Conservation (phyloP, 2,888 invertebrate species). For the Diogma glabrata region DNA sequence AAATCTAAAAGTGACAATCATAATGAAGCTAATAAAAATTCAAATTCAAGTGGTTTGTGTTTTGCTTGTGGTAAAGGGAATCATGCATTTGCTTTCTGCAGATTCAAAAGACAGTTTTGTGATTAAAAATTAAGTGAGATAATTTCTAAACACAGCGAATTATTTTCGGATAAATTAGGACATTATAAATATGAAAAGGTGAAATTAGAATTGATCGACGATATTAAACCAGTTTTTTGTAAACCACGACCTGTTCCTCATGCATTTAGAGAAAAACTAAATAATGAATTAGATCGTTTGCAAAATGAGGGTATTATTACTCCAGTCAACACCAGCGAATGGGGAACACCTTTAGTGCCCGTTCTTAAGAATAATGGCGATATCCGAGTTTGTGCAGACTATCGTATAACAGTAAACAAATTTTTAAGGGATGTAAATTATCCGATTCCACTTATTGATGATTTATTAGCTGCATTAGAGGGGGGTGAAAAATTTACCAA, state of each 20-base stretch:
- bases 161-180: no score
- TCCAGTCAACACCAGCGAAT: not conserved
- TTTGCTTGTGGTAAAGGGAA: not conserved
- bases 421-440: not conserved
- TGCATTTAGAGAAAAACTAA: not conserved
- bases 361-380: not conserved
- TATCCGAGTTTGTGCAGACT: not conserved
- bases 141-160: no score
- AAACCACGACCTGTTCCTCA: not conserved
- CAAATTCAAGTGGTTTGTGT: not conserved
- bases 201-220: not conserved
- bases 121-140: no score
- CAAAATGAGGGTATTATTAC: not conserved
- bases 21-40: no score
- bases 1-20: no score
- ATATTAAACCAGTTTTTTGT: not conserved
- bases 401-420: not conserved
- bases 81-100: no score
- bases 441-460: no score
- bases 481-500: no score
- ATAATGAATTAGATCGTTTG: slow-evolving; percentile 1
- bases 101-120: no score
- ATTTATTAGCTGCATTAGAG: no score
- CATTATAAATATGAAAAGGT: not conserved
- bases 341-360: not conserved